A percentile compares a stretch with the other conserved stretches of the same genome.
These are phyloP conservation scores for Callionymus lyra DNA, from an alignment of 2,113 vertebrate genomes.

Conservation along the genomic window DNA sequence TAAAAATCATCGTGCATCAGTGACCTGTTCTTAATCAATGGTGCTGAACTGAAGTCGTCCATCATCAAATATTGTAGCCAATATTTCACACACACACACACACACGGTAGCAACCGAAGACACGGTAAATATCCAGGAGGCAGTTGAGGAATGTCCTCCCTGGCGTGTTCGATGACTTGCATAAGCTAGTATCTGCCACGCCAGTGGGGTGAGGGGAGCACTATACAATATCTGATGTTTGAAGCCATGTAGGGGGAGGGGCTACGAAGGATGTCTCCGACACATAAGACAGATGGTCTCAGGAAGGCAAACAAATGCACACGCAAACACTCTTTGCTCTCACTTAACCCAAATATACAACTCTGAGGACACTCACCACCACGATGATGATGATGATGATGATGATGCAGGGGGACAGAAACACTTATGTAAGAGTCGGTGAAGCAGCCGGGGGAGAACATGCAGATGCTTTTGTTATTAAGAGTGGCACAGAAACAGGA, in stretches of 20 bases:
- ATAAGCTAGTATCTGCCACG: constrained; percentile 30
- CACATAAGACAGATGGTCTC: constrained; percentile 22
- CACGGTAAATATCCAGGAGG: constrained; percentile 52
- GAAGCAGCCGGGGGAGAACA: constrained; percentile 24
- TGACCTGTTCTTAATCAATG: neutral
- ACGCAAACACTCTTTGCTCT: constrained; percentile 9
- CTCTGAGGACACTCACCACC: constrained; percentile 9
- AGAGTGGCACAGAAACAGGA: constrained; percentile 22
- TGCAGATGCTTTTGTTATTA: constrained; percentile 16
- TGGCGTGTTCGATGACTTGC: constrained; percentile 44
- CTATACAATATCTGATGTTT: constrained; percentile 10
- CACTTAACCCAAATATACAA: constrained; percentile 10
- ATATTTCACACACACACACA: constrained; percentile 4
- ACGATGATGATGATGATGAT: neutral
- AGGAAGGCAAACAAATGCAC: constrained; percentile 6
- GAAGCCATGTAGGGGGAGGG: neutral
- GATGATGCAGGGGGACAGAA: constrained; percentile 3
- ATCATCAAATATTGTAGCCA: neutral
- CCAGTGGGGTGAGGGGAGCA: constrained; percentile 10
- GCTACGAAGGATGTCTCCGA: constrained; percentile 9
- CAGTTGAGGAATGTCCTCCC: constrained; percentile 39
- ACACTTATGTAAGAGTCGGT: constrained; percentile 41
- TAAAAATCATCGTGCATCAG: neutral
- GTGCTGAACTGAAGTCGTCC: neutral
- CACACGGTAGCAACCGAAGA: constrained; percentile 29